These are phyloP conservation scores for Sicus ferrugineus DNA, from an alignment of 2,888 invertebrate species.

Conservation along the genomic window DNA sequence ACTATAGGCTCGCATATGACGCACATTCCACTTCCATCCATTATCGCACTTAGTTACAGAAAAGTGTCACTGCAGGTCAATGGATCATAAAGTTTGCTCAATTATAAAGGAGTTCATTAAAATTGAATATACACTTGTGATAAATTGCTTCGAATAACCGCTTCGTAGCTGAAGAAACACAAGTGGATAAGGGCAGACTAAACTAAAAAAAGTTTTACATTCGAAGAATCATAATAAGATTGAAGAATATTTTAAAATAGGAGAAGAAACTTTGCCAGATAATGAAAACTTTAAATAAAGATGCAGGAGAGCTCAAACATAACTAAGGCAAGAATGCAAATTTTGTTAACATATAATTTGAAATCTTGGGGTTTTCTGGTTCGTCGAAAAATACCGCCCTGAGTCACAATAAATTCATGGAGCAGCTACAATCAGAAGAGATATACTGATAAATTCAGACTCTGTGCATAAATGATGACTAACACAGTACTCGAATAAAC, in stretches of 20 bases:
- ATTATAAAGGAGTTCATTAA: constrained; percentile 32
- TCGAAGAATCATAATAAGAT: no score
- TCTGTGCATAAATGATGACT: constrained; percentile 21
- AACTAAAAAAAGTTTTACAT: no score
- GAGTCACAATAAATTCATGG: constrained; percentile 22
- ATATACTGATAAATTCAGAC: constrained; percentile 24
- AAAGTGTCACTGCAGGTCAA: constrained; percentile 47
- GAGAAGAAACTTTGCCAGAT: no score
- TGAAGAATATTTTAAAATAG: no score
- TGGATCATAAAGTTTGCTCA: constrained; percentile 41
- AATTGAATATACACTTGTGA: constrained; percentile 28
- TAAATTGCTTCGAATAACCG: background rate
- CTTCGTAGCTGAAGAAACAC: no score
- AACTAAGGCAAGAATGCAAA: no score
- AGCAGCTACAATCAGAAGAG: constrained; percentile 9
- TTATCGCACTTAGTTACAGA: constrained; percentile 24
- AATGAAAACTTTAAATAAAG: no score
- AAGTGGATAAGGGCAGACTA: no score
- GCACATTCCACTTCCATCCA: constrained; percentile 4
- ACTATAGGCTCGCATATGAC: background rate
- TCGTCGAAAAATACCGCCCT: background rate
- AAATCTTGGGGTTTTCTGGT: background rate
- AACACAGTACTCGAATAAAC: constrained; percentile 3
- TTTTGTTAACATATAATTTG: background rate
- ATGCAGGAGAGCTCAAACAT: no score